These are phyloP conservation scores for Ficedula albicollis DNA, from an alignment of 2,797 vertebrate species.

Conservation along the genomic window DNA sequence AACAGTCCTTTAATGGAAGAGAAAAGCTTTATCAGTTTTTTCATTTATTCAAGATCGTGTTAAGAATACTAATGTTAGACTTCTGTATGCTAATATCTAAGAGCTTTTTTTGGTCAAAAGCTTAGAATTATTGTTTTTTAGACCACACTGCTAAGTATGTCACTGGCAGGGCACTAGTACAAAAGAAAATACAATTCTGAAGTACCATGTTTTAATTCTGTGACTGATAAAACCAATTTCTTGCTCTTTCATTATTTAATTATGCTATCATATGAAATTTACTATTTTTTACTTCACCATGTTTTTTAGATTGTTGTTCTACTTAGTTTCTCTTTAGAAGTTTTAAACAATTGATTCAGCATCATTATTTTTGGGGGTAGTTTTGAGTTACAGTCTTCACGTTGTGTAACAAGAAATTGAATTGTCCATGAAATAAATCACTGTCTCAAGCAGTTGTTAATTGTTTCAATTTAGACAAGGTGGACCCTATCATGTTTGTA, in stretches of 20 bases:
- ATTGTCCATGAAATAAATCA: background rate
- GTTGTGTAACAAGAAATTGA: background rate
- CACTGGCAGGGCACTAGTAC: constrained; percentile 56
- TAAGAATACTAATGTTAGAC: constrained; percentile 97
- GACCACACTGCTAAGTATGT: constrained; percentile 66
- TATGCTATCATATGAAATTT: background rate
- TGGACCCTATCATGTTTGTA: background rate
- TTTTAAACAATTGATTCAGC: background rate
- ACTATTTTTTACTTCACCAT: background rate
- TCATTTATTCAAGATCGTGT: constrained; percentile 96
- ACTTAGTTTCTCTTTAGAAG: background rate
- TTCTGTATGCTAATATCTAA: constrained; percentile 84
- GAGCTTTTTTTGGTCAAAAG: constrained; percentile 82
- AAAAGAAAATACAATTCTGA: constrained; percentile 62
- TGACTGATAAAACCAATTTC: constrained; percentile 39
- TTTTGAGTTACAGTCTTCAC: background rate
- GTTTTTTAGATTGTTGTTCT: background rate
- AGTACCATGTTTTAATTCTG: constrained; percentile 41
- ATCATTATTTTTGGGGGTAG: background rate
- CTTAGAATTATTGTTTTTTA: constrained; percentile 82
- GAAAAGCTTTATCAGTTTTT: constrained; percentile 99
- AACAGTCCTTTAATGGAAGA: constrained; percentile 99
- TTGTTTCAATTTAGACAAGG: background rate
- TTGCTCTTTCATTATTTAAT: constrained; percentile 26
- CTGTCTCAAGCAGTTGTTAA: background rate